Conservation (phyloP, 1,140 invertebrate species). For the Drosophila nikananu region DNA sequence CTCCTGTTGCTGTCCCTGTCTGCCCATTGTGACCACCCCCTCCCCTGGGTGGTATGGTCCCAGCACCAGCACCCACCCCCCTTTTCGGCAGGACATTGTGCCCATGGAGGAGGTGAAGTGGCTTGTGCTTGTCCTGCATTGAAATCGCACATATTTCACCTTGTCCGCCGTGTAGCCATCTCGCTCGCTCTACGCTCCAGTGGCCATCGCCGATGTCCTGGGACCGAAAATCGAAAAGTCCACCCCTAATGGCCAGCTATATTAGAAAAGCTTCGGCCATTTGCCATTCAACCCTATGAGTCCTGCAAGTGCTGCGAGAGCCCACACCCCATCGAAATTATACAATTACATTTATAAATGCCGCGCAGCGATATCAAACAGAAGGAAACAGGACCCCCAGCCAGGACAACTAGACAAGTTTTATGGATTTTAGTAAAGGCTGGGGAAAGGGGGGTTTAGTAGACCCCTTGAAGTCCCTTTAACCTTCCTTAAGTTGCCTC, state of each 20-base stretch:
- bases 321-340: slow-evolving; percentile 46
- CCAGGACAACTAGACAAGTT: slow-evolving; percentile 40
- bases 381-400: slow-evolving; percentile 27
- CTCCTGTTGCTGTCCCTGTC: neutral
- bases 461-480: slow-evolving; percentile 3
- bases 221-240: slow-evolving; percentile 59
- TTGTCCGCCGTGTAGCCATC: slow-evolving; percentile 14
- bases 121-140: slow-evolving; percentile 32
- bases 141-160: slow-evolving; percentile 55
- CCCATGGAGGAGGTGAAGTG: slow-evolving; percentile 23
- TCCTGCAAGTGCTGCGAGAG: slow-evolving; percentile 11
- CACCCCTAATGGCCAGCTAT: slow-evolving; percentile 70
- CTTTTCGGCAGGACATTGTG: slow-evolving; percentile 16
- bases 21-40: slow-evolving; percentile 5
- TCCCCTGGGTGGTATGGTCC: neutral
- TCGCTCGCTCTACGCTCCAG: slow-evolving; percentile 9
- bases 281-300: slow-evolving; percentile 70
- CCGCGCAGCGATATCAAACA: slow-evolving; percentile 61
- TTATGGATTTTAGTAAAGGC: neutral
- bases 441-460: slow-evolving; percentile 1
- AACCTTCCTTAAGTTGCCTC: slow-evolving; percentile 2
- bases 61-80: slow-evolving; percentile 17
- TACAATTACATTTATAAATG: slow-evolving; percentile 76
- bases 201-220: slow-evolving; percentile 24
- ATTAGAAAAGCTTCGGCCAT: slow-evolving; percentile 54